Evolutionary conservation across 2,888 invertebrate species (phyloP), one percentile per base, ranked within the genome.

Genomic region (Lasiommata megera): DNA sequence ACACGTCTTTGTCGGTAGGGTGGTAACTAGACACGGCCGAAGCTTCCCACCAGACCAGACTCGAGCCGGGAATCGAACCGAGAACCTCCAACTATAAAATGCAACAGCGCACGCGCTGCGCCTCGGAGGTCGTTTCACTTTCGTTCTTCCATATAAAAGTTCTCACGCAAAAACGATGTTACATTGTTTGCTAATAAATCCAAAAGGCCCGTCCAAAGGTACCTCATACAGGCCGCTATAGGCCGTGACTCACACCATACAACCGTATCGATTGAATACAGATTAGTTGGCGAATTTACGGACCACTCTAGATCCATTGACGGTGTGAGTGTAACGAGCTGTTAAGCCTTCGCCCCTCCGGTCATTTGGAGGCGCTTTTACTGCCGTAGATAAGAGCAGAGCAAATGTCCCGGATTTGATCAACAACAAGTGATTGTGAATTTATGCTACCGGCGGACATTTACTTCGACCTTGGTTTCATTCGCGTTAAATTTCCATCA

Each of bases 251-350:
- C 34, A 60, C 41, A 54, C 55, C 61, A 23, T 43, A 61, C 1
- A 3, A 34, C 7, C 29, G 36, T 56, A 54, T 53, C 64, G 63
- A 65, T 64, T 61, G 66, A 62, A 67, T 63, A 58, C 63, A 66
- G 66, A 67, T 64, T 67, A 66, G 67, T 64, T 62, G 63, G 56
- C 57, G 54, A 61, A 60, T 63, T 64, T 63, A 66, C 59, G 51
- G 60, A 61, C 46, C 59, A 58, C 57, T 56, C 55, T 8, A 50
- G 57, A 57, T 55, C 59, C 57, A 60, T 58, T 53, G 55, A 59
- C 56, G 57, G 58, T 61, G 63, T 60, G 56, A 61, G 50, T 55
- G 61, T 51, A 61, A 55, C 54, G 56, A 60, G 56, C 58, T 54
- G 60, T 53, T 55, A 56, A 51, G 53, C 50, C 46, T 43, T 46